These are phyloP conservation scores for Glomeris marginata DNA, from an alignment of 2,888 invertebrate species.

Conservation along the genomic window DNA sequence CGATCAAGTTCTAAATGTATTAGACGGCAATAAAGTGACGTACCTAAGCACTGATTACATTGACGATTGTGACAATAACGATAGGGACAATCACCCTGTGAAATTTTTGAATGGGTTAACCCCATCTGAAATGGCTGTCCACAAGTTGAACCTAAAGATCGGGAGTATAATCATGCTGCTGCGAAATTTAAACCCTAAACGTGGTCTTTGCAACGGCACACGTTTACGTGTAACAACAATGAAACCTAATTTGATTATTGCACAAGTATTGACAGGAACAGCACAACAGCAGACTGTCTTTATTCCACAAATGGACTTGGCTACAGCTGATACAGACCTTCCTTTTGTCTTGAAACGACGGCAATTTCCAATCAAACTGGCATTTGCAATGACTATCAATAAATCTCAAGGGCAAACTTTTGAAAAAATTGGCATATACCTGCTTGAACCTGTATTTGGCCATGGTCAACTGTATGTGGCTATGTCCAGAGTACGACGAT, in stretches of 20 bases:
- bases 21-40: no score
- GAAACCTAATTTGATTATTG: no score
- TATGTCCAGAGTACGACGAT: no score
- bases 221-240: conserved; percentile 14
- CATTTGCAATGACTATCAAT: no score
- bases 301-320: neutral
- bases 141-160: conserved; percentile 18
- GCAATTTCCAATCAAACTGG: neutral
- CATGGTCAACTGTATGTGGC: no score
- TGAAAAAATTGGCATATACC: no score
- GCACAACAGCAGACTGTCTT: neutral
- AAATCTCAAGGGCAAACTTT: no score
- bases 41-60: no score
- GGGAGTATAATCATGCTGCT: conserved; percentile 19
- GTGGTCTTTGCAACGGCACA: conserved; percentile 18
- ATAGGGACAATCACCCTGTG: conserved; percentile 15
- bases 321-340: neutral
- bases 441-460: no score
- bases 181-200: conserved; percentile 19
- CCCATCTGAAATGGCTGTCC: conserved; percentile 17
- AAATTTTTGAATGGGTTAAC: conserved; percentile 19
- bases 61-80: conserved; percentile 13
- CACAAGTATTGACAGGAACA: neutral
- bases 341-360: neutral
- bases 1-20: no score